Percentiles rank a stretch among this genome's conserved stretches.
phyloP scores from a whole-genome alignment of 2,113 vertebrate genomes.

The Ceratotherium simum region DNA sequence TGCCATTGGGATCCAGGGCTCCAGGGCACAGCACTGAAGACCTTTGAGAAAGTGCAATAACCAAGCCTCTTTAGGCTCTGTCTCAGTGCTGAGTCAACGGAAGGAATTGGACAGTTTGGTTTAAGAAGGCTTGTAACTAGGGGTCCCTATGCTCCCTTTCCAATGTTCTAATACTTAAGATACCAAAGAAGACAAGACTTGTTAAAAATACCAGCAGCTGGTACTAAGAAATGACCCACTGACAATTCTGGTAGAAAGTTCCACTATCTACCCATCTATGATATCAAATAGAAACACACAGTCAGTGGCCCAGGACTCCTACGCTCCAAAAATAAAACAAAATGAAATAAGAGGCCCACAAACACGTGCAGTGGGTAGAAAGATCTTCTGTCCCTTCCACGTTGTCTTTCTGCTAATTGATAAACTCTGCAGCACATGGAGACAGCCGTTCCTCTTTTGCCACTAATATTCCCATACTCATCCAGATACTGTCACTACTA shows the following conservation, averaged over 20 bases:
- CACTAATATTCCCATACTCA: not conserved
- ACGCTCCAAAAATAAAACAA: not conserved
- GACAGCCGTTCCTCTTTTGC: not conserved
- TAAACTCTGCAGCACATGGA: not conserved
- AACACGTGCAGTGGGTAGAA: not conserved
- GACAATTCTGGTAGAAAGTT: not conserved
- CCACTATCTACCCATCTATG: not conserved
- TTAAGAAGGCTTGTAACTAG: not conserved
- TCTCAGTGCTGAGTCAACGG: not conserved
- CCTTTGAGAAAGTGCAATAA: not conserved
- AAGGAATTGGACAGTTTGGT: not conserved
- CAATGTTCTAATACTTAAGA: not conserved
- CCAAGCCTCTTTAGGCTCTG: not conserved
- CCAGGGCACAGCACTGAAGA: not conserved
- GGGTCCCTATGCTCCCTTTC: not conserved
- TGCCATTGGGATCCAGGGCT: not conserved
- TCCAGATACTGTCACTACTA: not conserved
- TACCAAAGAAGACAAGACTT: not conserved
- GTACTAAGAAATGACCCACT: not conserved
- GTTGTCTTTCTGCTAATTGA: not conserved
- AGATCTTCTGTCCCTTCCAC: not conserved
- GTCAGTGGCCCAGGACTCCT: not conserved
- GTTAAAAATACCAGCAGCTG: not conserved
- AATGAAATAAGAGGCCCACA: not conserved
- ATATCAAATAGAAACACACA: not conserved